Conservation (phyloP, 2,797 vertebrate genomes). For the Pipistrellus nathusii region DNA sequence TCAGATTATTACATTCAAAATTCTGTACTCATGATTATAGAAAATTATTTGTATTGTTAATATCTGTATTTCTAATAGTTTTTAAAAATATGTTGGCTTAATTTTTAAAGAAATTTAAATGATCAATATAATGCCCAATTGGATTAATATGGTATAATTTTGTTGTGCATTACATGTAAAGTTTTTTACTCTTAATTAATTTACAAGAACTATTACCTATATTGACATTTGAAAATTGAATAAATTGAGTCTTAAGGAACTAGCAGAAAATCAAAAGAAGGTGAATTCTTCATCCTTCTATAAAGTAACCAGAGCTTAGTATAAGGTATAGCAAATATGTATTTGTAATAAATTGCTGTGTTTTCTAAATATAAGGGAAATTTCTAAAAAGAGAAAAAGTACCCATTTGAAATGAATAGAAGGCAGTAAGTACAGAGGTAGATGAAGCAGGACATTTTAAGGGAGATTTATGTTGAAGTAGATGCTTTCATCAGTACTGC, state of each 20-base stretch:
- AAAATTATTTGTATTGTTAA: background rate
- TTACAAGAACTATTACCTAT: background rate
- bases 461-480: background rate
- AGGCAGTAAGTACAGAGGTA: background rate
- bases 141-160: background rate
- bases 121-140: background rate
- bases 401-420: background rate
- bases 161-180: background rate
- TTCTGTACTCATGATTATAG: background rate
- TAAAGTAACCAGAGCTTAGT: background rate
- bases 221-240: slow-evolving; percentile 14
- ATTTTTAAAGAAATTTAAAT: slow-evolving; percentile 25
- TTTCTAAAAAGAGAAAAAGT: slow-evolving; percentile 23
- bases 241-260: background rate
- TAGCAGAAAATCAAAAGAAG: slow-evolving; percentile 17
- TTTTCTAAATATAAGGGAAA: slow-evolving; percentile 26
- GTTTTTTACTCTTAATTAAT: background rate
- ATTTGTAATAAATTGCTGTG: slow-evolving; percentile 14
- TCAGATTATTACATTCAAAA: slow-evolving; percentile 17
- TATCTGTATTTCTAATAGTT: background rate
- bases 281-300: background rate
- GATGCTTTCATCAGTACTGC: background rate
- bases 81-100: background rate
- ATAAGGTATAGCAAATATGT: slow-evolving; percentile 19
- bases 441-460: background rate